Evolutionary conservation across 2,113 vertebrate species (phyloP).

Genomic region (Dicentrarchus labrax): DNA sequence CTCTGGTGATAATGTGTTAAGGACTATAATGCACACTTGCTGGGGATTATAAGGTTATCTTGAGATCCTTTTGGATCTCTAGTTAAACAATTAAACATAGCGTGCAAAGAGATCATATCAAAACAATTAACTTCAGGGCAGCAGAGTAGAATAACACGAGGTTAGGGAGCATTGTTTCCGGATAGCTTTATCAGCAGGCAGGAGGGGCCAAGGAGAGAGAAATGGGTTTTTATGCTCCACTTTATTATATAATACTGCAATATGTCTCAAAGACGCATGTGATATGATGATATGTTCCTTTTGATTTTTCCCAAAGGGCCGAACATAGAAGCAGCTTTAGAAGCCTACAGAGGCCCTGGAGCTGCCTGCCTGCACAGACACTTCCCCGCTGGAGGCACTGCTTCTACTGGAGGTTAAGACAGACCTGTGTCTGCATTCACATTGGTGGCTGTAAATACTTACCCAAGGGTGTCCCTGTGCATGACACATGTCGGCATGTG

Average conservation of each 20-base stretch:
- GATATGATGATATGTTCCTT: slow-evolving; percentile 44
- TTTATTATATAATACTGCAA: slow-evolving; percentile 17
- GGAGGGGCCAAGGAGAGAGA: slow-evolving; percentile 14
- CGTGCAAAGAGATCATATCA: slow-evolving; percentile 51
- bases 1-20: slow-evolving; percentile 30
- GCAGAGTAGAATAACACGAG: slow-evolving; percentile 26
- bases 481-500: slow-evolving; percentile 17
- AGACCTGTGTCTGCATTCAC: slow-evolving; percentile 16
- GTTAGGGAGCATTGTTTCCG: slow-evolving; percentile 45
- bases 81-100: slow-evolving; percentile 58
- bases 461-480: slow-evolving; percentile 28
- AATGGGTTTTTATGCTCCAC: slow-evolving; percentile 24
- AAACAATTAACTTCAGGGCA: slow-evolving; percentile 41
- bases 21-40: slow-evolving; percentile 20
- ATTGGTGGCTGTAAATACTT: slow-evolving; percentile 18
- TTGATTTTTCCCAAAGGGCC: slow-evolving; percentile 36
- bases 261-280: slow-evolving; percentile 18
- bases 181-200: slow-evolving; percentile 39
- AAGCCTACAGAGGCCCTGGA: slow-evolving; percentile 47
- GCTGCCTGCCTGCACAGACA: slow-evolving; percentile 48
- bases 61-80: slow-evolving; percentile 31
- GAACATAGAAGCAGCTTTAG: slow-evolving; percentile 33
- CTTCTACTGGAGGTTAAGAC: slow-evolving; percentile 38
- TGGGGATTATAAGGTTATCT: slow-evolving; percentile 38
- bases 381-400: slow-evolving; percentile 31